Conservation (phyloP, 2,797 vertebrate genomes). For the Tenualosa ilisha region DNA sequence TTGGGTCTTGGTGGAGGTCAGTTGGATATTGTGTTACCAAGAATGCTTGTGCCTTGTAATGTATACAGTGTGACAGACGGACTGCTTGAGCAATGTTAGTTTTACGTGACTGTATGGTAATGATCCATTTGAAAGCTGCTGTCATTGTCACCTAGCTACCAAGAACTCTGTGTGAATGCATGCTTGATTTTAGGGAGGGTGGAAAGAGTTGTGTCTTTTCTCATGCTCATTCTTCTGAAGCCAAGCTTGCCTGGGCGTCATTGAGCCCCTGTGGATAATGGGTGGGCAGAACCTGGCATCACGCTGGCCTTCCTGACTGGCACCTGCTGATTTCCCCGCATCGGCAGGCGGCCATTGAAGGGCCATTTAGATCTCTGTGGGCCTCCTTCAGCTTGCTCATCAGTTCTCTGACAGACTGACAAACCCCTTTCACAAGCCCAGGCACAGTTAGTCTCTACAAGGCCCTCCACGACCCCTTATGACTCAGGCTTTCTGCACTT, state of each 20-base stretch:
- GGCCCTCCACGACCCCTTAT: background rate
- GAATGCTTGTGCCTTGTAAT: background rate
- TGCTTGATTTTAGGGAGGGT: background rate
- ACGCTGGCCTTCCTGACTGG: background rate
- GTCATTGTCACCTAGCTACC: background rate
- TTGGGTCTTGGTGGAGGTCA: slow-evolving; percentile 8
- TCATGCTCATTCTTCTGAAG: background rate
- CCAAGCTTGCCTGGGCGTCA: background rate
- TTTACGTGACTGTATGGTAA: background rate
- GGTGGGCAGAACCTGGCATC: background rate
- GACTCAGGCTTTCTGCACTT: background rate
- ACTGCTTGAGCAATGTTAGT: background rate
- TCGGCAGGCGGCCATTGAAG: background rate
- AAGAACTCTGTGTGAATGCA: background rate
- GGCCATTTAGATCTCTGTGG: background rate
- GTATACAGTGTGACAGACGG: background rate
- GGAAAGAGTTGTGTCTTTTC: background rate
- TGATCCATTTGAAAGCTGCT: background rate
- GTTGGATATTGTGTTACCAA: background rate
- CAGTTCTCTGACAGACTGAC: background rate
- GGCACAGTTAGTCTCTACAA: background rate
- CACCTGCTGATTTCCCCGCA: background rate
- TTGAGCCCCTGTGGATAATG: background rate
- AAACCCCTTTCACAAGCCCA: background rate
- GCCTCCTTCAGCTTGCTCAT: background rate